A percentile compares a stretch with the other conserved stretches of the same genome.
Evolutionary conservation across 1,140 invertebrate species (phyloP).

Genomic region (Rhopalosiphum maidis): DNA sequence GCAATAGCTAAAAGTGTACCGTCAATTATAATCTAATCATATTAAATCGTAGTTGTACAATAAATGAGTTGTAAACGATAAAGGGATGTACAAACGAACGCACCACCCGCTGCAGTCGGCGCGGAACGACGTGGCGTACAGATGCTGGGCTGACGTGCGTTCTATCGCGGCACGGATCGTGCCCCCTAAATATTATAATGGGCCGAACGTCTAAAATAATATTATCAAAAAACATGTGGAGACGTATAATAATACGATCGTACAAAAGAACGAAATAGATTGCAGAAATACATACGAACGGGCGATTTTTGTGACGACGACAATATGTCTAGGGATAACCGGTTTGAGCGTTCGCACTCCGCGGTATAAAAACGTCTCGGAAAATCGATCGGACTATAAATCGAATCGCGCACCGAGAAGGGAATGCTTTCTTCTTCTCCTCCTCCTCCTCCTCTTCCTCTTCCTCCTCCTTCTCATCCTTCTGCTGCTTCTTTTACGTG

Average conservation of each 20-base stretch:
- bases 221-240: background rate
- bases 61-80: background rate
- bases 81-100: background rate
- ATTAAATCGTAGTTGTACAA: background rate
- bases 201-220: background rate
- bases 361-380: slow-evolving; percentile 35
- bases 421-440: background rate
- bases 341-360: slow-evolving; percentile 6
- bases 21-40: background rate
- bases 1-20: background rate
- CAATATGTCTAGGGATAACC: slow-evolving; percentile 28
- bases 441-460: background rate
- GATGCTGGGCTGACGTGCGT: background rate
- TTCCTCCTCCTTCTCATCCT: background rate
- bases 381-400: slow-evolving; percentile 53
- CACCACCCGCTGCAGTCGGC: no score
- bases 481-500: background rate
- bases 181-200: background rate
- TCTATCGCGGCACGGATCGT: background rate
- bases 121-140: no score
- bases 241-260: background rate
- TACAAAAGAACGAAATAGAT: background rate
- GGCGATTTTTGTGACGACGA: background rate
- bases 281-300: background rate
- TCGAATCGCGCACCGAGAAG: slow-evolving; percentile 27